These are phyloP conservation scores for Aethes cnicana DNA, from an alignment of 2,888 invertebrate genomes.

Conservation along the genomic window DNA sequence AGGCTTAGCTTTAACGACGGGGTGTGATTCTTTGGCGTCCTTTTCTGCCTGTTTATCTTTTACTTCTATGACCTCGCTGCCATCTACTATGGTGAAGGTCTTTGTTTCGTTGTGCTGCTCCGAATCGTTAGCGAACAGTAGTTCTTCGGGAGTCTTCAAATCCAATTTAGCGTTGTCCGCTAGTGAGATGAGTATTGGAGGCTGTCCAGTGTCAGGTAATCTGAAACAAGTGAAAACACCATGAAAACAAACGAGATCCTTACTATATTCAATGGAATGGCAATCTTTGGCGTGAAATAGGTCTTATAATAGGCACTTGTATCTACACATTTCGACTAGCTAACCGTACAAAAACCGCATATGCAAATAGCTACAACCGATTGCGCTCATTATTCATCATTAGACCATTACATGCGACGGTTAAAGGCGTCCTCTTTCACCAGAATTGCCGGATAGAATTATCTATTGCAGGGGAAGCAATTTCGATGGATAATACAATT, in stretches of 20 bases:
- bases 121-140: conserved; percentile 73
- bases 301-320: no score
- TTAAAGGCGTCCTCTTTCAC: background rate
- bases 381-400: no score
- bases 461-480: conserved; percentile 12
- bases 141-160: conserved; percentile 80
- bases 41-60: conserved; percentile 44
- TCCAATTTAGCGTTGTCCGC: conserved; percentile 84
- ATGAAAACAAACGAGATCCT: conserved; percentile 21
- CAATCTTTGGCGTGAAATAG: no score
- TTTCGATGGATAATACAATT: conserved; percentile 24
- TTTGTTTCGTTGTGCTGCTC: conserved; percentile 71
- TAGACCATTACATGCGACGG: no score
- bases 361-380: no score
- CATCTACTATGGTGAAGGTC: conserved; percentile 62
- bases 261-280: no score
- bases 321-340: no score
- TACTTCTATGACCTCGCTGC: conserved; percentile 50
- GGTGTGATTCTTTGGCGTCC: conserved; percentile 61
- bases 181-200: conserved; percentile 82
- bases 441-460: conserved; percentile 9
- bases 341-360: no score
- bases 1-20: conserved; percentile 70
- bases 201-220: conserved; percentile 84
- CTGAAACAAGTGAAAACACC: conserved; percentile 62